phyloP scores from a whole-genome alignment of 2,797 vertebrate species.

The Enteromius afrohamiltoni region DNA sequence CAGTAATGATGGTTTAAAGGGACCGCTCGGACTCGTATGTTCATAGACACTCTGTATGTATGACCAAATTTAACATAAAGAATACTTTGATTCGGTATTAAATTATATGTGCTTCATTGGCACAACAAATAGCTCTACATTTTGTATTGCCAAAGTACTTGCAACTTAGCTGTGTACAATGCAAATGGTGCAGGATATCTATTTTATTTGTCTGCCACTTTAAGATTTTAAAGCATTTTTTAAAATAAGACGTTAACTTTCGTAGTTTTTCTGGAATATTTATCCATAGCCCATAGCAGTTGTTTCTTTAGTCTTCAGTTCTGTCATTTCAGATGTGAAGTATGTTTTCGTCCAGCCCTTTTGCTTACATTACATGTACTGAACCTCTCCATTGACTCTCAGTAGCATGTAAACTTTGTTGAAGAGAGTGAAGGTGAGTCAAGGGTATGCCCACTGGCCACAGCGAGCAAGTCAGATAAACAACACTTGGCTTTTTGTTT shows the following conservation, averaged over 20 bases:
- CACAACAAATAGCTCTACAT: neutral
- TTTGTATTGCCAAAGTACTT: neutral
- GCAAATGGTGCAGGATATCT: neutral
- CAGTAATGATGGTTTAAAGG: slow-evolving; percentile 35
- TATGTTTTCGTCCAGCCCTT: neutral
- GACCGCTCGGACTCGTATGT: neutral
- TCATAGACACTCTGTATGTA: neutral
- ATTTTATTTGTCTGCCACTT: neutral
- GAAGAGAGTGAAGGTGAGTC: slow-evolving; percentile 76
- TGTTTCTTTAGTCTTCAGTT: neutral
- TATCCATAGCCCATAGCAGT: no score
- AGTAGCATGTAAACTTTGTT: slow-evolving; percentile 40
- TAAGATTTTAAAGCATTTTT: neutral
- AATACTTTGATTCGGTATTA: neutral
- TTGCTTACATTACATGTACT: neutral
- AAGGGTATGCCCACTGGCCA: slow-evolving; percentile 67
- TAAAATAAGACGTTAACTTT: neutral
- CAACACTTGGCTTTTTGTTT: slow-evolving; percentile 49
- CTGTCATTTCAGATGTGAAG: neutral
- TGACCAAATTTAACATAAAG: neutral
- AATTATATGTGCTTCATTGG: neutral
- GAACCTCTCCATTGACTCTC: neutral
- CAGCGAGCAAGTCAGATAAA: slow-evolving; percentile 50
- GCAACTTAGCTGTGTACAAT: neutral
- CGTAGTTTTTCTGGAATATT: neutral